Evolutionary conservation across 2,888 invertebrate genomes (phyloP).

Genomic region (Petrophora chlorosata): DNA sequence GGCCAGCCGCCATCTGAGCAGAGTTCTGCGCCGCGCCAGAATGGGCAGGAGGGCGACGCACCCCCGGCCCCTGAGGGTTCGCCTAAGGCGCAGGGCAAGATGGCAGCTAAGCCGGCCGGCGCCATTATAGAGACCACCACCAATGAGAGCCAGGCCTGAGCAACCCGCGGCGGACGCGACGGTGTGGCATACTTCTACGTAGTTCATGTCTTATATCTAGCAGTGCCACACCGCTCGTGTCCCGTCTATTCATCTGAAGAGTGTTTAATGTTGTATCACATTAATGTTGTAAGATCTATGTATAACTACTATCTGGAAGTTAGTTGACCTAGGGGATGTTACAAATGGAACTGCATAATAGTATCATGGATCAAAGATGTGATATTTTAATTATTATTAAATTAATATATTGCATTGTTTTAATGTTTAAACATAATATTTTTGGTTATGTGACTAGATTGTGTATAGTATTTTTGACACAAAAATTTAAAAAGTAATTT

Average conservation of each 20-base stretch:
- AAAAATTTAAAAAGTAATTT: conserved; percentile 32
- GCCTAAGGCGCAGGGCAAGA: conserved; percentile 62
- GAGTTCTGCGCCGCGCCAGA: conserved; percentile 53
- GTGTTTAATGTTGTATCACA: conserved; percentile 63
- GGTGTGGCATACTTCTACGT: conserved; percentile 61
- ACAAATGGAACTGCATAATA: conserved; percentile 70
- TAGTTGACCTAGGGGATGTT: conserved; percentile 45
- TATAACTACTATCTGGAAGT: conserved; percentile 34
- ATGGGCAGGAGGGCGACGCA: conserved; percentile 64
- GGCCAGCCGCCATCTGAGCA: conserved; percentile 31
- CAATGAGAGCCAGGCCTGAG: conserved; percentile 81
- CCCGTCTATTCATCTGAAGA: conserved; percentile 66
- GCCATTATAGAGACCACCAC: conserved; percentile 75
- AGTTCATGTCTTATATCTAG: conserved; percentile 68
- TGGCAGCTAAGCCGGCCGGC: conserved; percentile 62
- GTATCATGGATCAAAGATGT: conserved; percentile 78
- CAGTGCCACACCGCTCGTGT: conserved; percentile 63
- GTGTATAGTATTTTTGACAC: conserved; percentile 44
- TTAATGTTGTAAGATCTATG: conserved; percentile 53
- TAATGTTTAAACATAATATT: conserved; percentile 38
- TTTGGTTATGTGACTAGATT: conserved; percentile 49
- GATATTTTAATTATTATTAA: conserved; percentile 74
- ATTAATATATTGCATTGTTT: conserved; percentile 62
- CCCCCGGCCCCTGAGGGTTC: conserved; percentile 48
- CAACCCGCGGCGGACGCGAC: conserved; percentile 39